Percentiles rank a stretch among this genome's conserved stretches.
phyloP scores from a whole-genome alignment of 2,888 invertebrate species.

The Globia sparganii region DNA sequence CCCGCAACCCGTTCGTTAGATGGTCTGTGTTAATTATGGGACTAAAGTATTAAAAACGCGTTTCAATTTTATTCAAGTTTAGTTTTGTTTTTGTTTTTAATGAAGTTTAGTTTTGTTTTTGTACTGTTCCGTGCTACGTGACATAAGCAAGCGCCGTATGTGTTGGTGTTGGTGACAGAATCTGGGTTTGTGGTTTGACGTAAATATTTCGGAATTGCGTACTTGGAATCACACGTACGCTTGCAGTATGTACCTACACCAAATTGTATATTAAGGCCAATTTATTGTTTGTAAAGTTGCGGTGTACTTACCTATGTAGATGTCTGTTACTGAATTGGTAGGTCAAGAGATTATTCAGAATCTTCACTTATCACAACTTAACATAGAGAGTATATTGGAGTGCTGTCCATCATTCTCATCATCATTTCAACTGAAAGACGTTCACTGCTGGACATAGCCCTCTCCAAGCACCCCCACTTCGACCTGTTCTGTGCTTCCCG shows the following conservation, averaged over 20 bases:
- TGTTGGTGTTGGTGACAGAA: background rate
- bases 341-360: background rate
- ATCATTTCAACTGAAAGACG: background rate
- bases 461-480: background rate
- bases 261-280: background rate
- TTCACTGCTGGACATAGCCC: background rate
- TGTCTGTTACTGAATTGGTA: too few species aligned
- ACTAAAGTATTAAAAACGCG: slow-evolving; percentile 49
- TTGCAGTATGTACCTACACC: background rate
- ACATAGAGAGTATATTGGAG: background rate
- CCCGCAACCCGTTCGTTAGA: slow-evolving; percentile 41
- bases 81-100: slow-evolving; percentile 19
- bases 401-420: too few species aligned
- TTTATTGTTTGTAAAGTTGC: background rate
- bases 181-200: slow-evolving; percentile 13
- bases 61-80: slow-evolving; percentile 33
- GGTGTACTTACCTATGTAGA: too few species aligned
- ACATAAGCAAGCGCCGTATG: background rate
- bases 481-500: background rate
- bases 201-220: background rate
- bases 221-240: background rate
- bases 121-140: slow-evolving; percentile 14
- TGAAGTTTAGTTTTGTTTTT: too few species aligned
- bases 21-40: slow-evolving; percentile 51
- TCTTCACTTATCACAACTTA: background rate